Evolutionary conservation across 2,113 vertebrate species (phyloP).

Genomic region (Sylvia atricapilla): DNA sequence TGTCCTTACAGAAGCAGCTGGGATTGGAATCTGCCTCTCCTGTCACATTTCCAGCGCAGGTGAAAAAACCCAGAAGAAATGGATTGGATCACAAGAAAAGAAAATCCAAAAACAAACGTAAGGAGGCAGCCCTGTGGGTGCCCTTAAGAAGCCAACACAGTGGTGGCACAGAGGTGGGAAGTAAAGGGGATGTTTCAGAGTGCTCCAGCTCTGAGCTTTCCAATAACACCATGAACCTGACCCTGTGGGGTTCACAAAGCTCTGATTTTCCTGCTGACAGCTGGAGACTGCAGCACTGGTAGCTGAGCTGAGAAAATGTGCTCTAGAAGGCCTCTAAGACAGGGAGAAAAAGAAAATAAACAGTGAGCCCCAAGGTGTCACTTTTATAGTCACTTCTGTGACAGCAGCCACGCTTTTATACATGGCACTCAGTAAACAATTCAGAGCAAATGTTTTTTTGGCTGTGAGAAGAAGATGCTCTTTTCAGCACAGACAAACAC

Average conservation of each 20-base stretch:
- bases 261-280: slow-evolving; percentile 28
- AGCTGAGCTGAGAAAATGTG: slow-evolving; percentile 21
- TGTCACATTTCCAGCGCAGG: background rate
- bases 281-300: background rate
- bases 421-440: slow-evolving; percentile 7
- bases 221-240: background rate
- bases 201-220: background rate
- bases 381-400: slow-evolving; percentile 2
- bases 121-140: background rate
- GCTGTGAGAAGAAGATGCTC: slow-evolving; percentile 33
- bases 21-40: background rate
- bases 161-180: background rate
- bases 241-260: background rate
- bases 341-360: slow-evolving; percentile 12
- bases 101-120: background rate
- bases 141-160: background rate
- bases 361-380: slow-evolving; percentile 3
- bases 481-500: background rate
- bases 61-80: background rate
- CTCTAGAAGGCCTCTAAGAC: slow-evolving; percentile 4
- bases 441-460: background rate
- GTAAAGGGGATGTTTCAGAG: background rate
- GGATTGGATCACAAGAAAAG: background rate
- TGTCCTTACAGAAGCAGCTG: background rate
- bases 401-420: background rate